Evolutionary conservation across 2,888 invertebrate genomes (phyloP), one percentile per base, ranked within the genome.

Genomic region (Omphaloscelis lunosa): DNA sequence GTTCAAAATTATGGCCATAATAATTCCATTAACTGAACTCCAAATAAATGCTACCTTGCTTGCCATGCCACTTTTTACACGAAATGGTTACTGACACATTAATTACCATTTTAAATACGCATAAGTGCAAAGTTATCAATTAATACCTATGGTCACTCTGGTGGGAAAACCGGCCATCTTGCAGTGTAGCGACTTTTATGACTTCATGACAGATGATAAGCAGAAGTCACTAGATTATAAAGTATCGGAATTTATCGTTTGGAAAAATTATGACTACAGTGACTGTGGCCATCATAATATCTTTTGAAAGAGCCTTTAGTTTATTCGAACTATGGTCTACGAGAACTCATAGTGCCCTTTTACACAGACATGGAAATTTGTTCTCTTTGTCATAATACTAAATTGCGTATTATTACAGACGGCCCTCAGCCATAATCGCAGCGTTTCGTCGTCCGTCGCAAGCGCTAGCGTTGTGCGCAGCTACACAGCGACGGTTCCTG

Each of bases 351-450:
- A 15, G 27, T 23, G 41, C 34, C 6, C 9, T 53, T 51, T 67
- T n/a, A 17, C 15, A 59, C 20, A 59, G 7, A 8, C 7, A 58
- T 20, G 12, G 20, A 59, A 39, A 2, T 4, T 58, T n/a, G 2
- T 20, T 39, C 8, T 12, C n/a, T 4, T 59, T 59, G 4, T 17
- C 39, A 59, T 39, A 51, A 45, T 66, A 68, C 23, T 58, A 41
- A 48, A 63, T 11, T 53, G 17, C 8, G 12, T 17, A 61, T 51
- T 39, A 34, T 86, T 88, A 39, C 86, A 97, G 98, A 90, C 96
- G 98, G 63, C 97, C 97, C 0, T 97, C 97, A 12, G 97, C 97
- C 2, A 97, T 97, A 67, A 97, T 97, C 82, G 97, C 97, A n/a
- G 97, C 97, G 29, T 96, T 97, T 79, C 96, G 97, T 11, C 95